These are phyloP conservation scores for Acronicta alni DNA, from an alignment of 2,888 invertebrate genomes.

Conservation along the genomic window DNA sequence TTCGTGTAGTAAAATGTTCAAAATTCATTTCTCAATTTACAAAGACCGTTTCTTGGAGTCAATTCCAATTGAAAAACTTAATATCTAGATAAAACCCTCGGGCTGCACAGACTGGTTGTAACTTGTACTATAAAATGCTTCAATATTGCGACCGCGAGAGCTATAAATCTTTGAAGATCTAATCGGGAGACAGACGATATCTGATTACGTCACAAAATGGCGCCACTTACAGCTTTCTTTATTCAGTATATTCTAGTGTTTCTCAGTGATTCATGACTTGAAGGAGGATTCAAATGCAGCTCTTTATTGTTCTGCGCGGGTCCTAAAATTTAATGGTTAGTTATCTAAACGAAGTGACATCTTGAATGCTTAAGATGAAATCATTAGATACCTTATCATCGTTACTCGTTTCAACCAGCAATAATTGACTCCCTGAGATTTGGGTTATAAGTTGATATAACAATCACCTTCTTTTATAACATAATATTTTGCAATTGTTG, in stretches of 20 bases:
- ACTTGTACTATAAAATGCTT: conserved; percentile 54
- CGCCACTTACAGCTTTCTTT: conserved; percentile 39
- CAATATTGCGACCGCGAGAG: conserved; percentile 51
- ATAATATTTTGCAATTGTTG: conserved; percentile 2
- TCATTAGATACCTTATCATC: no score
- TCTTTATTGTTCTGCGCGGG: not conserved
- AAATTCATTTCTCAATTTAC: not conserved
- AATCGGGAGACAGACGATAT: conserved; percentile 53
- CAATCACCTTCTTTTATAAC: no score
- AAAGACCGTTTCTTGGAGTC: conserved; percentile 3
- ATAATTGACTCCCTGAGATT: no score
- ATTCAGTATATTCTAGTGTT: conserved; percentile 44
- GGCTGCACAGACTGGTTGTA: conserved; percentile 44
- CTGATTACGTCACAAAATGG: conserved; percentile 53
- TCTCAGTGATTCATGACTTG: not conserved
- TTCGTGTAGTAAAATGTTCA: no score
- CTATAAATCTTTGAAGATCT: conserved; percentile 55
- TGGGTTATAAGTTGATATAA: no score
- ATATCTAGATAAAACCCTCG: conserved; percentile 26
- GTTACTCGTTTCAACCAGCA: no score
- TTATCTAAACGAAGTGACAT: not conserved
- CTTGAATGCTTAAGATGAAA: no score
- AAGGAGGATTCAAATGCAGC: not conserved
- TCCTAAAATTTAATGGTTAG: not conserved
- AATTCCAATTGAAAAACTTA: conserved; percentile 44